phyloP scores from a whole-genome alignment of 2,797 vertebrate species.

The Artibeus lituratus region DNA sequence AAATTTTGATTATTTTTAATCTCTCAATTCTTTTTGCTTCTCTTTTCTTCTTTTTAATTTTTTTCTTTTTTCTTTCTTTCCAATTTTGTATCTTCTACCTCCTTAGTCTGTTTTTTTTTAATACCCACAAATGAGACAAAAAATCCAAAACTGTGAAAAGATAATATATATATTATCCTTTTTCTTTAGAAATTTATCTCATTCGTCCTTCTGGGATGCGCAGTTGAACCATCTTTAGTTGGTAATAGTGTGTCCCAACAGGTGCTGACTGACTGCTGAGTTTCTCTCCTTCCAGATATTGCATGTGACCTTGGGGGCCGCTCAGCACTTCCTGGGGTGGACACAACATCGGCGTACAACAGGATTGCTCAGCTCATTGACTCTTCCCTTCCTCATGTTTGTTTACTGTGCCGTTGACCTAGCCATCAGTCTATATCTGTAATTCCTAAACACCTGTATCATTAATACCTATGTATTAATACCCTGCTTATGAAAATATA shows the following conservation, averaged over 20 bases:
- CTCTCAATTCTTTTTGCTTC: too few relatives aligned
- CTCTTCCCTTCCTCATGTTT: background rate
- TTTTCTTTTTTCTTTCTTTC: too few relatives aligned
- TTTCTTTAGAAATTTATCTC: background rate
- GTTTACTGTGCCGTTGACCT: background rate
- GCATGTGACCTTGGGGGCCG: background rate
- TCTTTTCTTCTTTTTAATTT: too few relatives aligned
- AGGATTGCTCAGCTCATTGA: background rate
- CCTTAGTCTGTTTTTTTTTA: too few relatives aligned
- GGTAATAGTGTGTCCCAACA: background rate
- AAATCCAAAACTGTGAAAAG: too few relatives aligned
- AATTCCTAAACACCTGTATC: background rate
- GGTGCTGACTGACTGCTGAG: background rate
- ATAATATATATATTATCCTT: too few relatives aligned
- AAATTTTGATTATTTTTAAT: too few relatives aligned
- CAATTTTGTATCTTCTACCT: too few relatives aligned
- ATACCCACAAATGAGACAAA: too few relatives aligned
- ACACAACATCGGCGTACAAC: background rate
- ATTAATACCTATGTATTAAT: background rate
- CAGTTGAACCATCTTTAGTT: background rate
- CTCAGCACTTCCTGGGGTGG: background rate
- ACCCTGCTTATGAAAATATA: background rate
- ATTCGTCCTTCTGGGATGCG: background rate
- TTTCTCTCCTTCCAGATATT: background rate
- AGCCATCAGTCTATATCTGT: background rate